Conservation (phyloP, 1,140 invertebrate species). For the Babylonia areolata region DNA sequence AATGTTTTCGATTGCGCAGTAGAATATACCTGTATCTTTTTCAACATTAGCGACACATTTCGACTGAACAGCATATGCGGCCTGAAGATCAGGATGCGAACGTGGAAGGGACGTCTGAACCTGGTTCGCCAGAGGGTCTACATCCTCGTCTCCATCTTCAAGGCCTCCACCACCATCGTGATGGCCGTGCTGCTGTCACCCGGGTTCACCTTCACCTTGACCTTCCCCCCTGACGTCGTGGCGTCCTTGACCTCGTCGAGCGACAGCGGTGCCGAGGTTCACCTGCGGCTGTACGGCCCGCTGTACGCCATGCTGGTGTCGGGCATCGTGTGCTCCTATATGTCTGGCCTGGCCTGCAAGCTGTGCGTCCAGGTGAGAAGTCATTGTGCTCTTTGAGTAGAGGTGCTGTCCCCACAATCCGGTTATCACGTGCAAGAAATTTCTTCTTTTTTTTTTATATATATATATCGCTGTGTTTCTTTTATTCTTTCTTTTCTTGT, state of each 20-base stretch:
- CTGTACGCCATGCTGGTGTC: slow-evolving; percentile 57
- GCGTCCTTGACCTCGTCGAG: neutral
- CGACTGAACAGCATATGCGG: slow-evolving; percentile 37
- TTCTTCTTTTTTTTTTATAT: too few relatives aligned
- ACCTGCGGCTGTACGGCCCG: slow-evolving; percentile 58
- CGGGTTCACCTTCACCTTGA: slow-evolving; percentile 58
- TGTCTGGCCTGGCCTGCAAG: slow-evolving; percentile 70
- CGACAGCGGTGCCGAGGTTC: neutral
- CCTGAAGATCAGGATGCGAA: slow-evolving; percentile 47
- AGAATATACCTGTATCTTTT: too few relatives aligned
- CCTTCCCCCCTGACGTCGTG: slow-evolving; percentile 35
- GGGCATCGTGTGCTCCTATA: slow-evolving; percentile 61
- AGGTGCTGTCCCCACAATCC: too few relatives aligned
- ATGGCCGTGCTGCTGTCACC: slow-evolving; percentile 63
- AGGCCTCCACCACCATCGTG: slow-evolving; percentile 62
- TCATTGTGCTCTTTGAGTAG: too few relatives aligned
- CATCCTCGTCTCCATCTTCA: slow-evolving; percentile 66
- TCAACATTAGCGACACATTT: too few relatives aligned
- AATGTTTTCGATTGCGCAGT: too few relatives aligned
- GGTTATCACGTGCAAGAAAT: too few relatives aligned
- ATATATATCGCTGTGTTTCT: too few relatives aligned
- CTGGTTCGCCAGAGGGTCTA: slow-evolving; percentile 59
- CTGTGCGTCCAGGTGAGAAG: slow-evolving; percentile 70
- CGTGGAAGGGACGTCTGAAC: slow-evolving; percentile 62
- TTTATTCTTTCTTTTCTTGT: too few relatives aligned